Evolutionary conservation across 2,888 invertebrate species (phyloP), one percentile per base, ranked within the genome.

Genomic region (Petrophora chlorosata): DNA sequence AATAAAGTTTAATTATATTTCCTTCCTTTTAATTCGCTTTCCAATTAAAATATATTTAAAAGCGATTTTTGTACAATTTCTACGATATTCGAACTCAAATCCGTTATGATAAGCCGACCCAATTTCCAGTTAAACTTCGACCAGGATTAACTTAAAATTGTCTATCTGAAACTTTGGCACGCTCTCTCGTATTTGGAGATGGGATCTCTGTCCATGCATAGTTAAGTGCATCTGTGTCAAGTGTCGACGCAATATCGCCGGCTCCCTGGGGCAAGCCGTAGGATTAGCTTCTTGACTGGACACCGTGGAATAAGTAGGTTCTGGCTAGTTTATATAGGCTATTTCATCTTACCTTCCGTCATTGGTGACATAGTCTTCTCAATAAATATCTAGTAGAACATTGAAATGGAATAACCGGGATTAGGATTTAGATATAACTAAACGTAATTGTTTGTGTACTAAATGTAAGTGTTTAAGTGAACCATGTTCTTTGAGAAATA

Each of bases 181-280:
- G 74, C 73, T 71, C 74, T 71, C 74, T 70, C 68, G 73, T 79
- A 75, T 82, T 76, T 66, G 77, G 75, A 74, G 73, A 74, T 65
- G 68, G 62, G 74, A 80, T 79, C 85, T 85, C 85, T 79, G 79
- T 72, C 82, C 86, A 87, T 87, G 85, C 86, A 87, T 87, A 86
- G 80, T 79, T 82, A 85, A 85, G 83, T 82, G 81, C 85, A 84
- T 79, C 76, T 73, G 79, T 76, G 82, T 76, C 83, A 82, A 82
- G 82, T 82, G 82, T 67, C 77, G 77, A 82, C 81, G 85, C 85
- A 86, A 86, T 85, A 85, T 83, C 78, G 63, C 61, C 67, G 61
- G 51, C 51, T 74, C 82, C 77, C 80, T 8, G 26, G 75, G 74
- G 81, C 44, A 56, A 70, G 70, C 59, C 69, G 73, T 72, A 70